Evolutionary conservation across 2,113 vertebrate species (phyloP).

Genomic region (Arvicanthis niloticus): DNA sequence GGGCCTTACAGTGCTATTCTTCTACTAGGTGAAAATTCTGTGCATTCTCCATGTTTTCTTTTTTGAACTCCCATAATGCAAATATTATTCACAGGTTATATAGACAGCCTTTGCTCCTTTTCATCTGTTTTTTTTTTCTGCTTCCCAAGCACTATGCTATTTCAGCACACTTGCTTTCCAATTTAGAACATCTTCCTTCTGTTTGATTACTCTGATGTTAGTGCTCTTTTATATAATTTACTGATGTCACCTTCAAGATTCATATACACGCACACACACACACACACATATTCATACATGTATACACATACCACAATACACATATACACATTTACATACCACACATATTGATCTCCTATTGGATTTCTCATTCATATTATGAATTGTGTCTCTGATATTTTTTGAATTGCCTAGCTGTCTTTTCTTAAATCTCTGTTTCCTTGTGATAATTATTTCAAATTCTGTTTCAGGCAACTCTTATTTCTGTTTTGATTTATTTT

Average conservation of each 20-base stretch:
- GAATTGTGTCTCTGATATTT: not conserved
- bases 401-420: not conserved
- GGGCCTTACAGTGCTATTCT: not conserved
- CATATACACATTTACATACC: not conserved
- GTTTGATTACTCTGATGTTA: not conserved
- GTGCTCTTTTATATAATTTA: not conserved
- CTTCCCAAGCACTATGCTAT: not conserved
- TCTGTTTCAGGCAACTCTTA: not conserved
- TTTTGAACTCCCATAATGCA: not conserved
- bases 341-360: not conserved
- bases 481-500: not conserved
- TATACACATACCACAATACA: not conserved
- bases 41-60: not conserved
- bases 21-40: no score
- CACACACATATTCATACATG: no score
- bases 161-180: not conserved
- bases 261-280: no score
- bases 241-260: not conserved
- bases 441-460: not conserved
- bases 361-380: not conserved
- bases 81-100: not conserved
- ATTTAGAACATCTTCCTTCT: not conserved
- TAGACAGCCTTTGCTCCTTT: no score
- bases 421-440: not conserved
- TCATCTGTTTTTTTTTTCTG: not conserved